A percentile compares a stretch with the other conserved stretches of the same genome.
Conservation (phyloP, 2,888 invertebrate species). For the Eristalinus aeneus region DNA sequence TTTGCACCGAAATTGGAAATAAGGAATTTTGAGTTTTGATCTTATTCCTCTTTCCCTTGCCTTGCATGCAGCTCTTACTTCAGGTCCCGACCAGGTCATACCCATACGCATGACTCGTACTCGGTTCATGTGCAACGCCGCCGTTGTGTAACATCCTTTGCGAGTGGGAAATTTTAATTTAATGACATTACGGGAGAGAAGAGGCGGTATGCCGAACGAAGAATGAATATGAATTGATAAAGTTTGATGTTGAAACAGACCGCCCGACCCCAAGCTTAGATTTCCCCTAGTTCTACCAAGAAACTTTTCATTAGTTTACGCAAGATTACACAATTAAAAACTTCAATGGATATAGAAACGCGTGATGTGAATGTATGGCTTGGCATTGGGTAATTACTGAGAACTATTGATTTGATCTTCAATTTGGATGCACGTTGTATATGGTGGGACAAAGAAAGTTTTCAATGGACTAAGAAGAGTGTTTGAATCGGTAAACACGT, state of each 20-base stretch:
- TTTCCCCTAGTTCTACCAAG: conserved; percentile 30
- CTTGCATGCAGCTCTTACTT: neutral
- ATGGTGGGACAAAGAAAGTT: neutral
- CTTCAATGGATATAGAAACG: conserved; percentile 64
- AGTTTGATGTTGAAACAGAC: conserved; percentile 56
- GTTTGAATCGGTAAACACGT: neutral
- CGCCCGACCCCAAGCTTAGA: neutral
- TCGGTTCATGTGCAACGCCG: neutral
- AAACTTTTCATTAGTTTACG: conserved; percentile 66
- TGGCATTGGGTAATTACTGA: conserved; percentile 59
- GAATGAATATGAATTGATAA: conserved; percentile 69
- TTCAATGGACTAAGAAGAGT: neutral
- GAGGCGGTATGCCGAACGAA: conserved; percentile 54
- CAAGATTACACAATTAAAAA: conserved; percentile 68
- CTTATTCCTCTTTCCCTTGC: conserved; percentile 57
- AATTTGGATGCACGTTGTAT: neutral
- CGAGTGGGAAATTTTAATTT: conserved; percentile 68
- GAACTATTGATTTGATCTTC: neutral
- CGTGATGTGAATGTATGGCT: conserved; percentile 30
- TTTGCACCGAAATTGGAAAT: conserved; percentile 70
- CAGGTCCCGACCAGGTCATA: conserved; percentile 46
- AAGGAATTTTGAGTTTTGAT: conserved; percentile 69
- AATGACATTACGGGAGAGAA: conserved; percentile 54
- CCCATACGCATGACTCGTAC: conserved; percentile 30
- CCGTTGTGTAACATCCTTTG: conserved; percentile 56